These are phyloP conservation scores for Oceanodroma leucorhoa DNA, from an alignment of 2,797 vertebrate genomes.

Conservation along the genomic window DNA sequence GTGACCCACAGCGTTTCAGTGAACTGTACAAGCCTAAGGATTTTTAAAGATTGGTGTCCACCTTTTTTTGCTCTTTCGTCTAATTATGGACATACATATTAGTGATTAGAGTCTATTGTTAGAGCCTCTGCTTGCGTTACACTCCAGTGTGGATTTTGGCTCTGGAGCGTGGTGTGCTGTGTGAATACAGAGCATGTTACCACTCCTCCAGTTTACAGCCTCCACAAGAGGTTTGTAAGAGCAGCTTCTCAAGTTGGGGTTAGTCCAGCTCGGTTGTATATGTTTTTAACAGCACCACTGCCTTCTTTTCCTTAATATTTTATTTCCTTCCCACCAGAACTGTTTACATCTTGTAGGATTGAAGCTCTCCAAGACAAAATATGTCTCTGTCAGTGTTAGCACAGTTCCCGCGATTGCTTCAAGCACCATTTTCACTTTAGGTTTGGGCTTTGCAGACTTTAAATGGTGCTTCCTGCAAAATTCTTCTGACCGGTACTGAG, in stretches of 20 bases:
- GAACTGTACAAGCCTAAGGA: not conserved
- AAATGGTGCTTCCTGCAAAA: constrained; percentile 6
- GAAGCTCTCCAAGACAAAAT: constrained; percentile 18
- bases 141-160: not conserved
- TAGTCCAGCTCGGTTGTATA: not conserved
- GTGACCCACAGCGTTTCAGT: not conserved
- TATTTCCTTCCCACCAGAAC: constrained; percentile 25
- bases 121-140: not conserved
- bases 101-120: not conserved
- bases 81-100: not conserved
- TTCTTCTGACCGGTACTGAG: not conserved
- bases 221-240: constrained; percentile 33
- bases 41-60: not conserved
- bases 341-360: constrained; percentile 1
- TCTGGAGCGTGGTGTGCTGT: not conserved
- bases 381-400: not conserved
- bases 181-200: not conserved
- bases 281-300: not conserved
- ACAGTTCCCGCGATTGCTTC: not conserved
- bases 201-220: constrained; percentile 10
- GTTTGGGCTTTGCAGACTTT: not conserved
- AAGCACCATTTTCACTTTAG: not conserved
- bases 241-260: not conserved
- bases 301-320: constrained; percentile 27
- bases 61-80: not conserved